These are phyloP conservation scores for Uloborus diversus DNA, from an alignment of 1,140 invertebrate genomes.

Conservation along the genomic window DNA sequence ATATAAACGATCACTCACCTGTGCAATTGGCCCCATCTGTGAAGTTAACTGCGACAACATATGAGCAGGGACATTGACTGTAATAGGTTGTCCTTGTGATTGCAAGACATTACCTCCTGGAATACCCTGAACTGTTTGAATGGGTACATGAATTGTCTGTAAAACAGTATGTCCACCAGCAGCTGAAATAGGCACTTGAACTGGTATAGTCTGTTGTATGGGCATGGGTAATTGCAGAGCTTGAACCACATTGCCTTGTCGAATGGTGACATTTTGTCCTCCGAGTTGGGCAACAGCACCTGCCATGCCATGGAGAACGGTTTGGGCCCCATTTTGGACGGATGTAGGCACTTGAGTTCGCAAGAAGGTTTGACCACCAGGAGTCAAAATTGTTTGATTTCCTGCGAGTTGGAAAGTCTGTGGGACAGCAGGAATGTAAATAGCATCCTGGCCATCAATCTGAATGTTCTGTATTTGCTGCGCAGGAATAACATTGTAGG, in stretches of 20 bases:
- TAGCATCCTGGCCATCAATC: conserved; percentile 90
- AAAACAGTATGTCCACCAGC: conserved; percentile 90
- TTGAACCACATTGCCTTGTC: conserved; percentile 69
- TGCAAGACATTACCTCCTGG: conserved; percentile 67
- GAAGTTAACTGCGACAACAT: conserved; percentile 45
- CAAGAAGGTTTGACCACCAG: conserved; percentile 73
- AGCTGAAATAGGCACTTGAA: conserved; percentile 90
- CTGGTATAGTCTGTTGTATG: conserved; percentile 84
- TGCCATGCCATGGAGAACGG: conserved; percentile 58
- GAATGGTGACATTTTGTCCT: conserved; percentile 80
- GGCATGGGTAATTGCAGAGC: conserved; percentile 76
- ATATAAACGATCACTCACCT: no score
- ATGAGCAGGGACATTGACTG: conserved; percentile 42
- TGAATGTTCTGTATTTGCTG: conserved; percentile 85
- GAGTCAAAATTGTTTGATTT: conserved; percentile 69
- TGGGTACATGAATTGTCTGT: conserved; percentile 90
- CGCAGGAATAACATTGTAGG: conserved; percentile 71
- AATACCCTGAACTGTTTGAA: conserved; percentile 76
- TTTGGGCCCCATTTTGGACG: conserved; percentile 70
- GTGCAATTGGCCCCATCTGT: conserved; percentile 45
- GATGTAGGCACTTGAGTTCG: conserved; percentile 65
- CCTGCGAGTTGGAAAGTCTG: conserved; percentile 62
- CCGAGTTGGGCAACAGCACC: conserved; percentile 58
- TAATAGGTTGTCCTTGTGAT: conserved; percentile 64
- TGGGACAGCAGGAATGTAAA: conserved; percentile 77